A percentile compares a stretch with the other conserved stretches of the same genome.
Conservation (phyloP, 2,797 vertebrate species). For the Heliangelus exortis region DNA sequence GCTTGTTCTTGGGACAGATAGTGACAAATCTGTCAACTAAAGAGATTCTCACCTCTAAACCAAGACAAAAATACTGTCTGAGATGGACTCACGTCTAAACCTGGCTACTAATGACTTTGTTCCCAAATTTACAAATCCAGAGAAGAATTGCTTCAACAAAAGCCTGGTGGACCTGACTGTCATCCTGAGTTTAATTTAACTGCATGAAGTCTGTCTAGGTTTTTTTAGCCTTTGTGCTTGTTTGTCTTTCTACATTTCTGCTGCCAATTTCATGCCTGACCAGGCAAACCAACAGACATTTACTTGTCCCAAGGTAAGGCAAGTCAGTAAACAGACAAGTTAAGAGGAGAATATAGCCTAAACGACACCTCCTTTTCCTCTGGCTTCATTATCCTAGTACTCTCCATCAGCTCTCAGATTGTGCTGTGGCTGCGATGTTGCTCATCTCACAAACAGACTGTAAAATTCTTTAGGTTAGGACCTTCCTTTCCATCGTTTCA, state of each 20-base stretch:
- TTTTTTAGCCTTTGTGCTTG: background rate
- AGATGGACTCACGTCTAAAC: background rate
- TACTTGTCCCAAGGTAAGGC: background rate
- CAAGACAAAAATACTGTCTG: background rate
- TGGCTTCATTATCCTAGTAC: background rate
- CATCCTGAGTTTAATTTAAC: background rate
- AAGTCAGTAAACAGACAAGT: background rate
- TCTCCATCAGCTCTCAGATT: background rate
- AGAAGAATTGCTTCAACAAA: background rate
- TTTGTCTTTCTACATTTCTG: background rate
- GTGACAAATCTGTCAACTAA: background rate
- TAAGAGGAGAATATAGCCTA: background rate
- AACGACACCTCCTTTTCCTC: background rate
- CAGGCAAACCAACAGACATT: background rate
- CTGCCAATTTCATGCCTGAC: background rate
- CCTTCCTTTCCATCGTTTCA: background rate
- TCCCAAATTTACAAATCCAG: background rate
- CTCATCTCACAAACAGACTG: background rate
- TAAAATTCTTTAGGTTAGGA: constrained; percentile 15
- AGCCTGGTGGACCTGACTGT: background rate
- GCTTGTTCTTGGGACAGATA: background rate
- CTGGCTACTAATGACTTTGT: background rate
- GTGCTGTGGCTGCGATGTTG: background rate
- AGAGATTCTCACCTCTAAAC: background rate
- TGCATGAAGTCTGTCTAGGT: background rate